Evolutionary conservation across 2,113 vertebrate genomes (phyloP), one percentile per base, ranked within the genome.

Genomic region (Eudyptes chrysolophus): DNA sequence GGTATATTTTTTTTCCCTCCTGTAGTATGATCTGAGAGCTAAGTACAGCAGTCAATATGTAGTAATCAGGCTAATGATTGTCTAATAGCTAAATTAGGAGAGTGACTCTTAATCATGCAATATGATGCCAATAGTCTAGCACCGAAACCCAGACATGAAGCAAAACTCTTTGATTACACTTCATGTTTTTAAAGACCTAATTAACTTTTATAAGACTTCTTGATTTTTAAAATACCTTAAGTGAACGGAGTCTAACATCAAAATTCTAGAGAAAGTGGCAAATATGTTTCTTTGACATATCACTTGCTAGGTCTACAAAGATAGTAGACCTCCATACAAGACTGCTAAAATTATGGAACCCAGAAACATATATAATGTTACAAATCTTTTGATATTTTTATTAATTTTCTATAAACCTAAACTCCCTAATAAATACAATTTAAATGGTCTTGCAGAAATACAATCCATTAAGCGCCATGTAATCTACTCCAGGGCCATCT

Each of bases 1-100:
- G 68, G 62, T 72, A n/a, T 51, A 84, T 69, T 89, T 97, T 96
- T 93, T 94, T 89, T 24, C 76, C 78, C 86, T 96, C 57, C 90
- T 61, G 74, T 58, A 79, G 92, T 72, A 97, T 74, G 95, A 95
- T 96, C 46, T 32, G 82, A 61, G 81, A 93, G 84, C 90, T 94
- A 97, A 97, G 92, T 95, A 92, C 88, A 94, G 93, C 88, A 98
- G 96, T 97, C 96, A 95, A 97, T 97, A 97, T 52, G 65, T 90
- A 86, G 94, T 96, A 97, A 97, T 97, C 97, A 97, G 92, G 69
- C 93, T 97, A 97, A 98, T 97, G 97, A 97, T 96, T 97, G 96
- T 92, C 93, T 97, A 98, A 97, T 95, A 97, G 96, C 93, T 97
- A 95, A 97, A 97, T 97, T 96, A 97, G 81, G 77, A 96, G 80